Base-by-base conservation (phyloP, 2,113 vertebrate species). In the Vidua macroura region DNA sequence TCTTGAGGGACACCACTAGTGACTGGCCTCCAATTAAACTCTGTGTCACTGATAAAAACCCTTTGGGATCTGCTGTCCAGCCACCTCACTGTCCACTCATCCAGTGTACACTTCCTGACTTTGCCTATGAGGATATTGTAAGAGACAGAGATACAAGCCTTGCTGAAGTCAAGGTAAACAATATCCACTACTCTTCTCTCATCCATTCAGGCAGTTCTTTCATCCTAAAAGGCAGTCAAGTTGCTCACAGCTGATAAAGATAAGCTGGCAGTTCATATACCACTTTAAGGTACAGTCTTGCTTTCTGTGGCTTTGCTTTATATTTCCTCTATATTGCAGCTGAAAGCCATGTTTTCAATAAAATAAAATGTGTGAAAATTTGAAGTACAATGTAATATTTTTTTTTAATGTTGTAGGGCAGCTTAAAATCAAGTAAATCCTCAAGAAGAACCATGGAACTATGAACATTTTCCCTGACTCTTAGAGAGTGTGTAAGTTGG, bases 21-120 rank as follows among this genome's bases (percentile, higher is more conserved):
- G 51, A 51, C 31, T 35, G 7, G 3, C 6, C 22, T 51, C 25
- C 10, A 51, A 6, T 7, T 43, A 31, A 5, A 31, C 21, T 7
- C 17, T 64, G 27, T 56, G 31, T 7, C 59, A 44, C 8, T 1
- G 2, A 13, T 37, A 23, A 44, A 0, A 2, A 56, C 11, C 5
- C 17, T 24, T 20, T 52, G 44, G 15, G 8, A 33, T 72, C 27
- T 51, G 18, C 44, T 58, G 2, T 28, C n/a, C 60, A 44, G 28
- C 5, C 5, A 5, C 15, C 8, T 66, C 51, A 43, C 43, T 49
- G 5, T 58, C 31, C 9, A 35, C 9, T 56, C 14, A 64, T 31
- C 76, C 25, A 31, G 7, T 15, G 4, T 10, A 37, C 13, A 17
- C 33, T 67, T 33, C 44, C 11, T 28, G 18, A 39, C 18, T 52